A percentile compares a stretch with the other conserved stretches of the same genome.
phyloP scores from a whole-genome alignment of 2,113 vertebrate genomes.

The Empidonax alnorum region DNA sequence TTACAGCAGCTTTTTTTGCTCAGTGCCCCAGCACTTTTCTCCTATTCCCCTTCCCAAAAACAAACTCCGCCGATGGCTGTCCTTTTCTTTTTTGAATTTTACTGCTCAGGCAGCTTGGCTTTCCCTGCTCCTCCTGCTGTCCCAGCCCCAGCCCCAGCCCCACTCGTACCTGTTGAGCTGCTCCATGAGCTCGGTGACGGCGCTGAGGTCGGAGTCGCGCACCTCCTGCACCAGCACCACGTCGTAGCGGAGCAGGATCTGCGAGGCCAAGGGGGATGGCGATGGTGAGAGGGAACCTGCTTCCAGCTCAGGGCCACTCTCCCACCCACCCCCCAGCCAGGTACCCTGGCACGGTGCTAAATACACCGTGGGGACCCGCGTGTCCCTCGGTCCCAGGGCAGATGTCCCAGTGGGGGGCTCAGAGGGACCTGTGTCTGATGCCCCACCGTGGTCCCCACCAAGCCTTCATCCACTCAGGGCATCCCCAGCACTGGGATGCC shows the following conservation, averaged over 20 bases:
- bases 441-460: neutral
- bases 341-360: accelerated
- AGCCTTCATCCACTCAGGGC: neutral
- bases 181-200: constrained; percentile 79
- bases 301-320: neutral
- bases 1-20: neutral
- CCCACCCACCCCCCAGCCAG: accelerated
- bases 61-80: neutral
- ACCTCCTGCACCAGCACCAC: constrained; percentile 87
- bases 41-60: neutral
- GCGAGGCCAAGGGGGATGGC: accelerated
- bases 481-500: neutral
- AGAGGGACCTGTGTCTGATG: neutral
- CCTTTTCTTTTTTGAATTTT: neutral
- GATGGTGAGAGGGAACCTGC: neutral
- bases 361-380: accelerated
- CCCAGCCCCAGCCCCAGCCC: neutral
- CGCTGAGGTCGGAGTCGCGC: constrained; percentile 82
- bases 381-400: accelerated
- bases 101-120: neutral
- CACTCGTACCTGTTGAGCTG: constrained; percentile 27
- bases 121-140: neutral
- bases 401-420: neutral
- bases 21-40: neutral
- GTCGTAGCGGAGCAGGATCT: constrained; percentile 84